Conservation (phyloP, 2,888 invertebrate genomes). For the Catocala nupta region DNA sequence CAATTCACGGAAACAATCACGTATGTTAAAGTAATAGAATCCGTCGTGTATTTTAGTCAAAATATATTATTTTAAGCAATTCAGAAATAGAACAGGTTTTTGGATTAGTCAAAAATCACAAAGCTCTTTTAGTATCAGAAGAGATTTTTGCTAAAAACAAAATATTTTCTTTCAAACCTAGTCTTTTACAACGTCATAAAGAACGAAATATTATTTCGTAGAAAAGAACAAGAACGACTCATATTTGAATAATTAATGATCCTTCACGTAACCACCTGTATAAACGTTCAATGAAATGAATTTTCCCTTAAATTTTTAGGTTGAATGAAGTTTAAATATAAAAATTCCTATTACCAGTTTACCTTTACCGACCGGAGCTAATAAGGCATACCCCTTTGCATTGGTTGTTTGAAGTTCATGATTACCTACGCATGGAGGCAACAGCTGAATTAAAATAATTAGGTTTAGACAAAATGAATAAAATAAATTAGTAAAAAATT, state of each 20-base stretch:
- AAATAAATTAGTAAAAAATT: neutral
- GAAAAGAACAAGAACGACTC: conserved; percentile 6
- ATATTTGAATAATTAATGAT: conserved; percentile 35
- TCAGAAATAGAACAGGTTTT: no score
- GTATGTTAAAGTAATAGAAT: no score
- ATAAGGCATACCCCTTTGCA: conserved; percentile 8
- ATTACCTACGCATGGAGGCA: neutral
- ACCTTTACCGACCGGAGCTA: conserved; percentile 9
- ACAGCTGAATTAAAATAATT: neutral
- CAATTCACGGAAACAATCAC: no score
- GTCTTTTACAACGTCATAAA: neutral
- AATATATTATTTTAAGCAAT: no score
- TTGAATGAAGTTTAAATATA: conserved; percentile 49
- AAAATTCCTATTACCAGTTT: conserved; percentile 45
- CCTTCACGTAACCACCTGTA: conserved; percentile 13
- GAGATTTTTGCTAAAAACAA: neutral
- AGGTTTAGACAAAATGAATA: neutral
- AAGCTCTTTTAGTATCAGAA: conserved; percentile 1
- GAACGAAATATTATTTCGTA: conserved; percentile 5
- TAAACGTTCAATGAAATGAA: conserved; percentile 22
- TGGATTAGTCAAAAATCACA: no score
- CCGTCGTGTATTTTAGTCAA: no score
- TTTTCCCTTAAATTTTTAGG: conserved; percentile 39
- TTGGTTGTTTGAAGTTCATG: conserved; percentile 3
- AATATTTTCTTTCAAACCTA: neutral